Base-by-base conservation (phyloP, 2,888 invertebrate genomes). In the Enoplolaimus lenunculus region DNA sequence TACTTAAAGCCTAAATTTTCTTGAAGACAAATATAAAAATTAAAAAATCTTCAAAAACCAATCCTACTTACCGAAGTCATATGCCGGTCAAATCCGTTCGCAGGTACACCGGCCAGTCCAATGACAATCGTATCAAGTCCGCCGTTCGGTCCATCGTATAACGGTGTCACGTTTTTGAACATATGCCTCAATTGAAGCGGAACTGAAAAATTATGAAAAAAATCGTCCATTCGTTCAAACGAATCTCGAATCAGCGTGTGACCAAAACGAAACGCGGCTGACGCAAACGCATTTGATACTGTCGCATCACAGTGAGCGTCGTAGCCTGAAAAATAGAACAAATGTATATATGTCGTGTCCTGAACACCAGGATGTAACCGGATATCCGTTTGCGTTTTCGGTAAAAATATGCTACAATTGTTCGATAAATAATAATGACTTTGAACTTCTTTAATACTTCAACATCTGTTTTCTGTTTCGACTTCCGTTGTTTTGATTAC, bases 211-310 rank as follows among this genome's bases (percentile, higher is more conserved):
- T 75, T 71, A 59, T 72, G 64, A 70, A 70, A 76, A n/a, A 71
- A 70, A 31, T 73, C 72, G 68, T 78, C 77, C 78, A 80, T 78
- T 69, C 90, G 85, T 73, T 89, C 84, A 79, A 91, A 88, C 13
- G 88, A 87, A 2, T 86, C 86, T 77, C 91, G 90, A 1, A 92
- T 90, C 74, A 93, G 82, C 62, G 91, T 90, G 80, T 84, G 83
- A 0, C 83, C 83, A 72, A 83, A 82, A 1, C 83, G 78, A 80
- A 91, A 93, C 0, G 91, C 87, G 0, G 77, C 75, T 0, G 80
- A 77, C 0, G 92, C 88, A 82, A 93, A 92, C 79, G 87, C 87
- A 82, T 93, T 93, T 16, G 90, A 88, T 69, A 93, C 85, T 1
- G 87, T 85, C 0, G 91, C 87, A 80, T 93, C 87, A 7, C 89